These are phyloP conservation scores for Fulica atra DNA, from an alignment of 2,113 vertebrate species.

Conservation along the genomic window DNA sequence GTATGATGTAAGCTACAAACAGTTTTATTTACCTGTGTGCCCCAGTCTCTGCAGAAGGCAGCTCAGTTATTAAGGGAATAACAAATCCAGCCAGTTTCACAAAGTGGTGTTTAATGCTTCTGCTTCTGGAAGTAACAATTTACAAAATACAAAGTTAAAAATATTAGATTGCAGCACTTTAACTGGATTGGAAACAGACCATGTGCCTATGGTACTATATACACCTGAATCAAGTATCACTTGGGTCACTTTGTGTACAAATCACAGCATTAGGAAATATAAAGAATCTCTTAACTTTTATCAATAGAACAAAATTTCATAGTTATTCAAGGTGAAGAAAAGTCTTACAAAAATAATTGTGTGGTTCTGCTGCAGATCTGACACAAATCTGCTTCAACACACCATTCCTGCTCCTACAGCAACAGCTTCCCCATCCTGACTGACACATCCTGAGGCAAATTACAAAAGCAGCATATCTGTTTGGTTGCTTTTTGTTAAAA, in stretches of 20 bases:
- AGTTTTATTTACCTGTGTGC: not conserved
- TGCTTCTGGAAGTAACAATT: not conserved
- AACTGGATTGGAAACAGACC: not conserved
- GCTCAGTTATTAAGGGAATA: not conserved
- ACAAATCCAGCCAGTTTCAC: not conserved
- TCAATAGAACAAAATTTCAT: not conserved
- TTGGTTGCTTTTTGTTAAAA: no score
- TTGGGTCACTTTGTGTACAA: not conserved
- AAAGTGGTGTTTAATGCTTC: conserved; percentile 47
- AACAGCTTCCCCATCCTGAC: not conserved
- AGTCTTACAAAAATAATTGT: conserved; percentile 39
- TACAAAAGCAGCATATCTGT: not conserved
- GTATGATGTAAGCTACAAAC: rapidly evolving
- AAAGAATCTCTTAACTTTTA: not conserved
- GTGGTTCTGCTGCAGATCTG: conserved; percentile 29
- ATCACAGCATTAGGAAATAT: not conserved
- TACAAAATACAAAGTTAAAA: conserved; percentile 56
- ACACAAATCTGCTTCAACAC: conserved; percentile 24
- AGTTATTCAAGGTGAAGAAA: not conserved
- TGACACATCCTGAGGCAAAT: not conserved
- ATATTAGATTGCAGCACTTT: not conserved
- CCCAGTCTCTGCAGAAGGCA: not conserved
- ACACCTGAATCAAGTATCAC: not conserved
- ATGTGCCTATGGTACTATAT: not conserved
- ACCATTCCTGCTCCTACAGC: not conserved